Percentiles rank a stretch among this genome's conserved stretches.
phyloP scores from a whole-genome alignment of 2,113 vertebrate genomes.

The Naja naja region DNA sequence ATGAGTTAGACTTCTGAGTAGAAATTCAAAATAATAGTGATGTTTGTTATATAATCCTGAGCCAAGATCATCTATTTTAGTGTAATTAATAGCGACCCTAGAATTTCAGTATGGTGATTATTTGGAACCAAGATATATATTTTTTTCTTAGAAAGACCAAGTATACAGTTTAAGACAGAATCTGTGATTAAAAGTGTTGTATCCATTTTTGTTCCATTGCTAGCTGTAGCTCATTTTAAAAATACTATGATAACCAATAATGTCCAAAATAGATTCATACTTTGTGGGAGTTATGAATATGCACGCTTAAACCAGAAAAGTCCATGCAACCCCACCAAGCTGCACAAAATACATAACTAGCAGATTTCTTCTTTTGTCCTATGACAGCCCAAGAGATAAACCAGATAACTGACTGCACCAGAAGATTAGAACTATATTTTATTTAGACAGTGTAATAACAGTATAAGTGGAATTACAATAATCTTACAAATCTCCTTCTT shows the following conservation, averaged over 20 bases:
- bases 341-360: background rate
- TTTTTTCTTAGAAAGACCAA: background rate
- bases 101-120: background rate
- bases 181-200: background rate
- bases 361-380: background rate
- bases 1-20: conserved; percentile 22
- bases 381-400: background rate
- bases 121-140: background rate
- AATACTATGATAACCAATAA: background rate
- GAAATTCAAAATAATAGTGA: background rate
- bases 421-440: background rate
- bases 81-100: background rate
- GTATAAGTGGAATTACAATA: background rate
- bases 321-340: background rate
- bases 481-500: background rate
- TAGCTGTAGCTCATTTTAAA: background rate
- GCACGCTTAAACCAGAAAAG: background rate
- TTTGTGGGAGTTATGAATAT: background rate
- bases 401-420: background rate
- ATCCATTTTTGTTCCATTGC: background rate
- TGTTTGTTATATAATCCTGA: background rate
- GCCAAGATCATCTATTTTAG: background rate
- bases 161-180: background rate
- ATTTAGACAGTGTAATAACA: background rate
- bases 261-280: background rate